These are phyloP conservation scores for Eulemur coronatus DNA, from an alignment of 2,797 vertebrate species.

Conservation along the genomic window DNA sequence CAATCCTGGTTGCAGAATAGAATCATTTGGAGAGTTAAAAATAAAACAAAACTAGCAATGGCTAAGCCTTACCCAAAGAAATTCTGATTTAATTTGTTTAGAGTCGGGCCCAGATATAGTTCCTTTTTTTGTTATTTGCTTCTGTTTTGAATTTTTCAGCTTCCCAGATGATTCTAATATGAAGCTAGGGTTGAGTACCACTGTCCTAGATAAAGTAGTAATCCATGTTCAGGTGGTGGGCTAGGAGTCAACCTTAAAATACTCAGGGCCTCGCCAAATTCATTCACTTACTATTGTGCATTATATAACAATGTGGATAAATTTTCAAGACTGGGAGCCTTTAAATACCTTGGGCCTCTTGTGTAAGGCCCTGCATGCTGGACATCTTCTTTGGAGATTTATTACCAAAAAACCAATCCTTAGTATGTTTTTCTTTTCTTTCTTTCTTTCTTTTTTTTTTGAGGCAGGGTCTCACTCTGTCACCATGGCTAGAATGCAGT, in stretches of 20 bases:
- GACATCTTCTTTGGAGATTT: background rate
- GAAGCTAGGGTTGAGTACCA: background rate
- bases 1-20: background rate
- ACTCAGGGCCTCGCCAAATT: background rate
- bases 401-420: background rate
- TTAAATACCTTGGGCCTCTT: background rate
- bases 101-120: background rate
- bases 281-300: background rate
- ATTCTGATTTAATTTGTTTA: constrained; percentile 2
- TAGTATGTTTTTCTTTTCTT: background rate
- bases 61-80: background rate
- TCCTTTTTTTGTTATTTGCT: background rate
- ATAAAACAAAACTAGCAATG: background rate
- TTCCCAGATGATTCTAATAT: background rate
- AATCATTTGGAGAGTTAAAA: background rate
- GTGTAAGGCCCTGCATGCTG: background rate
- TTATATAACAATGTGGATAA: background rate
- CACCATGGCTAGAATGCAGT: too few relatives aligned
- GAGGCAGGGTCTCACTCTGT: too few relatives aligned
- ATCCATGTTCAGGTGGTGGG: background rate
- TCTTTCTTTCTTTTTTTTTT: too few relatives aligned
- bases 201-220: background rate
- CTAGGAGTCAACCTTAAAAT: background rate
- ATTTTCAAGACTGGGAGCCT: background rate
- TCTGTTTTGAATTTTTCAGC: constrained; percentile 11